Evolutionary conservation across 2,888 invertebrate species (phyloP).

Genomic region (Plemyria rubiginata): DNA sequence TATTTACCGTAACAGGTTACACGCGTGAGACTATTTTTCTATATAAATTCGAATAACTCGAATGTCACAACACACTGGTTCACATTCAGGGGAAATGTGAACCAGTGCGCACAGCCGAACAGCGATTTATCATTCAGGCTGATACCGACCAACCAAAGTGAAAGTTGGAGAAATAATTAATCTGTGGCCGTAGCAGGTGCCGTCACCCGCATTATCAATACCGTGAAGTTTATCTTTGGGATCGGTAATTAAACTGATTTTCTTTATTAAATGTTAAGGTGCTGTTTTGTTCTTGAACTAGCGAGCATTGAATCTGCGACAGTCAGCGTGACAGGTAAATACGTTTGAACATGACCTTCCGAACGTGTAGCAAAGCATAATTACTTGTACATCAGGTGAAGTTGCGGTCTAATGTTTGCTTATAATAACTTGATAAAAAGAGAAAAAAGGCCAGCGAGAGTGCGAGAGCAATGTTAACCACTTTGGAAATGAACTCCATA

Average conservation of each 20-base stretch:
- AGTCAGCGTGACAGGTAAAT: neutral
- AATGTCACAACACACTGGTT: conserved; percentile 15
- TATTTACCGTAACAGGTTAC: too few relatives aligned
- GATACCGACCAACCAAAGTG: conserved; percentile 31
- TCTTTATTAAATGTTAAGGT: conserved; percentile 36
- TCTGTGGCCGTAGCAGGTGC: conserved; percentile 26
- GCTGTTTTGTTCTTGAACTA: neutral
- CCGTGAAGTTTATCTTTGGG: conserved; percentile 37
- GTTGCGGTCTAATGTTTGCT: too few relatives aligned
- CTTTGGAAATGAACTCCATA: too few relatives aligned
- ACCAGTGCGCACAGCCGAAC: conserved; percentile 6
- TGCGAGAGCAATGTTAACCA: too few relatives aligned
- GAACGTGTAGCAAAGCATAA: too few relatives aligned
- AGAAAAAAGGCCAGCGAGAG: too few relatives aligned
- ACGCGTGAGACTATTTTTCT: too few relatives aligned
- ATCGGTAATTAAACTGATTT: conserved; percentile 43
- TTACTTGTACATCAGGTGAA: too few relatives aligned
- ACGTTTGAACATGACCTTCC: too few relatives aligned
- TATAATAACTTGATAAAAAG: too few relatives aligned
- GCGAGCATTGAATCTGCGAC: neutral
- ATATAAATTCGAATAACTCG: too few relatives aligned
- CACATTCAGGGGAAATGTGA: conserved; percentile 1
- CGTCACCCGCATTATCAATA: conserved; percentile 33
- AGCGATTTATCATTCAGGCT: conserved; percentile 24
- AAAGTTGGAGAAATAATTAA: conserved; percentile 32